Evolutionary conservation across 2,113 vertebrate genomes (phyloP), one percentile per base, ranked within the genome.

Genomic region (Passer montanus): DNA sequence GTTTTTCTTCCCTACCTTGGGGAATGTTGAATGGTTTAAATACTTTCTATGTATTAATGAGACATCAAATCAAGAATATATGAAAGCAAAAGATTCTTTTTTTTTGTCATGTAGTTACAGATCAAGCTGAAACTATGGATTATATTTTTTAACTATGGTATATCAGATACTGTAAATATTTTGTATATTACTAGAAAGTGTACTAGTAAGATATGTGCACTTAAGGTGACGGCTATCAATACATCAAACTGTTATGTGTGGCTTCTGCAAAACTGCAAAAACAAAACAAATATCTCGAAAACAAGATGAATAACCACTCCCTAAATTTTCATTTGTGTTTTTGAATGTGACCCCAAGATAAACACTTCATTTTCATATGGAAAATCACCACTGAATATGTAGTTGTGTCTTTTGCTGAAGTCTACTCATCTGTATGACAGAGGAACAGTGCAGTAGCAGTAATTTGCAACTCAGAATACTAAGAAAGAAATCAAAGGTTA

Each of bases 31-130:
- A 73, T 26, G 13, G 18, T 79, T 94, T 94, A 70, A 90, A 87
- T 87, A 89, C 84, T 94, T 94, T 85, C 83, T 76, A 50, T 58
- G 16, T 33, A 68, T 94, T 93, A 95, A 95, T 68, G 41, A 94
- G 60, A 60, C 41, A 92, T 69, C 70, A 89, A 49, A 82, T 73
- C 44, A 82, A 60, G 58, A 72, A 49, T 53, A 53, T 49, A 72
- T 60, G 62, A 92, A 91, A 63, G 55, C 3, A 86, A 76, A 92
- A 67, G 2, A 55, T 55, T 4, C 2, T 84, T 84, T 72, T 72
- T 43, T 81, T 87, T n/a, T 41, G 77, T 84, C 37, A 17, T n/a
- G 17, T 33, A 84, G 35, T 52, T 77, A 64, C 11, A 75, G 44
- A 81, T 52, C 19, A 68, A 78, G 53, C 12, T 83, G 63, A 69